These are phyloP conservation scores for Pocillopora grandis DNA, from an alignment of 92 coral and sea anemone species.

Conservation along the genomic window DNA sequence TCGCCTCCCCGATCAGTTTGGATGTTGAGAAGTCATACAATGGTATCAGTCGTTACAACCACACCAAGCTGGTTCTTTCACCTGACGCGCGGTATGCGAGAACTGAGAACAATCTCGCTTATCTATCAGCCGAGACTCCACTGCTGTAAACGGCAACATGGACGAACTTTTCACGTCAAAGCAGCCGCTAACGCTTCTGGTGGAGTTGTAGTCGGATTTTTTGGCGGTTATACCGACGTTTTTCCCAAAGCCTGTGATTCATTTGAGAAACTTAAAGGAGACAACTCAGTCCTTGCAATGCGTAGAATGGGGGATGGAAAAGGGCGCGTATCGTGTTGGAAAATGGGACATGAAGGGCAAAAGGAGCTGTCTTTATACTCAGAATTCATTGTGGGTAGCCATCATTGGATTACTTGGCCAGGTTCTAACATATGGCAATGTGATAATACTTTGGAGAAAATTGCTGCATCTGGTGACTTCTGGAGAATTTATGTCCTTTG, in stretches of 20 bases:
- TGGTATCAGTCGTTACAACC: slow-evolving; percentile 21
- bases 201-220: background rate
- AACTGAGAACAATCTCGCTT: slow-evolving; percentile 16
- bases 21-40: slow-evolving; percentile 5
- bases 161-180: slow-evolving; percentile 14
- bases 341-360: background rate
- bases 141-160: slow-evolving; percentile 36
- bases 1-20: background rate
- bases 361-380: slow-evolving; percentile 27
- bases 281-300: slow-evolving; percentile 33
- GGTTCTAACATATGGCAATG: slow-evolving; percentile 32
- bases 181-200: slow-evolving; percentile 13
- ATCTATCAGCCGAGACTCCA: slow-evolving; percentile 41
- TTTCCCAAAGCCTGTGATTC: slow-evolving; percentile 30
- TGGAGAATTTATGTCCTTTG: slow-evolving; percentile 47
- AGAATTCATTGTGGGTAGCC: background rate
- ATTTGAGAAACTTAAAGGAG: slow-evolving; percentile 4
- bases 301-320: slow-evolving; percentile 28
- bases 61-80: slow-evolving; percentile 19
- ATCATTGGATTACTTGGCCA: slow-evolving; percentile 20
- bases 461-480: background rate
- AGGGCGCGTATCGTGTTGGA: background rate
- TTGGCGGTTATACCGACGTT: background rate
- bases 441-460: slow-evolving; percentile 4
- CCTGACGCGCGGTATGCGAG: slow-evolving; percentile 3